Evolutionary conservation across 2,113 vertebrate genomes (phyloP).

Genomic region (Reinhardtius hippoglossoides): DNA sequence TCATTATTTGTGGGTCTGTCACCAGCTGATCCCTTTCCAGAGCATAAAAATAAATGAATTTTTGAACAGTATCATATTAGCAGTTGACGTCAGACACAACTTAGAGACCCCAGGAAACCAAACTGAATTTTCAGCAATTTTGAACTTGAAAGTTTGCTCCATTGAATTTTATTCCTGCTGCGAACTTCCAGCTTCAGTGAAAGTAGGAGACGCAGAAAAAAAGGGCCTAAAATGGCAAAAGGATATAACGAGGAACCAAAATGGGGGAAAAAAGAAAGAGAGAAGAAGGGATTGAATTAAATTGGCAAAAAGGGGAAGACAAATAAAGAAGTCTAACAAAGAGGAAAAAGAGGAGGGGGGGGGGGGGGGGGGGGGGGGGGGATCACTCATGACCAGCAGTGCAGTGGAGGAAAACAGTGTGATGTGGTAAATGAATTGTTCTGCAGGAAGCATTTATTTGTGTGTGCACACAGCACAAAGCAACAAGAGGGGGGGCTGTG

Average conservation of each 20-base stretch:
- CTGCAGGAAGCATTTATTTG: constrained; percentile 65
- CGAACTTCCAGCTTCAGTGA: neutral
- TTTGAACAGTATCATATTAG: neutral
- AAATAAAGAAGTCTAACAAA: constrained; percentile 6
- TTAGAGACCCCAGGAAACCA: neutral
- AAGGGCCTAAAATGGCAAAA: constrained; percentile 4
- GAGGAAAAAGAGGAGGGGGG: neutral
- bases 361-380: too few relatives aligned
- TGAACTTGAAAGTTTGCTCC: neutral
- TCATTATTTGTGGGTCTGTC: too few relatives aligned
- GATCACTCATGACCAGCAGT: constrained; percentile 33
- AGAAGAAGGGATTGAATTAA: constrained; percentile 30
- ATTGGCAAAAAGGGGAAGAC: neutral
- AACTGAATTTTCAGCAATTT: neutral
- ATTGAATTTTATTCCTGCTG: too few relatives aligned
- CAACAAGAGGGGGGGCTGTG: neutral
- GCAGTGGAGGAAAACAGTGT: constrained; percentile 38
- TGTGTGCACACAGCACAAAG: constrained; percentile 46
- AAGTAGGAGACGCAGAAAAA: neutral
- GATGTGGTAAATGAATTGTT: constrained; percentile 60
- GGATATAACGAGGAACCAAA: constrained; percentile 1
- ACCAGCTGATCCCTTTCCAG: too few relatives aligned
- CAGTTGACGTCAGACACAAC: neutral
- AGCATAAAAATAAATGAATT: too few relatives aligned
- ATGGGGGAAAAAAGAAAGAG: neutral